These are phyloP conservation scores for Machimus atricapillus DNA, from an alignment of 2,888 invertebrate genomes.

Conservation along the genomic window DNA sequence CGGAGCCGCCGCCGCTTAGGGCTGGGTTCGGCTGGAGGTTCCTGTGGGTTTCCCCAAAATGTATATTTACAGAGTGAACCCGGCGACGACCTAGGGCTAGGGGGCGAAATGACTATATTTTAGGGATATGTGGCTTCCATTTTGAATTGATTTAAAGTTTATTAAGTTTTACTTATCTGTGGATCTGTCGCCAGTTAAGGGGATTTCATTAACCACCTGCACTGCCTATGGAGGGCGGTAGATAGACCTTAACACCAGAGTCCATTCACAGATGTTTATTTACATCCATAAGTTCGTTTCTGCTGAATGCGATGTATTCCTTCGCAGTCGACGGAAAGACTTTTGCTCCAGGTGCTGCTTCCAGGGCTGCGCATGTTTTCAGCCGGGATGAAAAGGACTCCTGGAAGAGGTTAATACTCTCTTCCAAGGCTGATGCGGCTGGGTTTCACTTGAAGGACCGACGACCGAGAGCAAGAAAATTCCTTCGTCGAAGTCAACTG, in stretches of 20 bases:
- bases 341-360: neutral
- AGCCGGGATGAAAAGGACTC: neutral
- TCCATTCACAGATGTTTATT: conserved; percentile 13
- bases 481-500: neutral
- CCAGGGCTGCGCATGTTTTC: neutral
- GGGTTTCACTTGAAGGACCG: neutral
- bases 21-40: neutral
- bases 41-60: neutral
- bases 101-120: neutral
- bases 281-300: neutral
- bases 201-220: conserved; percentile 32
- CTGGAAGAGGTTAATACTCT: conserved; percentile 4
- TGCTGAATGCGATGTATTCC: neutral
- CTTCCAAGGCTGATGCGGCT: conserved; percentile 21
- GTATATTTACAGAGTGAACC: neutral
- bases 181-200: conserved; percentile 9
- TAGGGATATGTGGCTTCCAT: conserved; percentile 8
- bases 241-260: neutral
- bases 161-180: conserved; percentile 13
- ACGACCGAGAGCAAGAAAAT: conserved; percentile 5
- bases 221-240: neutral
- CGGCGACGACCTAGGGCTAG: neutral
- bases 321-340: neutral
- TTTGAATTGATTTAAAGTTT: conserved; percentile 33
- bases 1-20: neutral